phyloP scores from a whole-genome alignment of 2,888 invertebrate species.

The Autographa gamma region DNA sequence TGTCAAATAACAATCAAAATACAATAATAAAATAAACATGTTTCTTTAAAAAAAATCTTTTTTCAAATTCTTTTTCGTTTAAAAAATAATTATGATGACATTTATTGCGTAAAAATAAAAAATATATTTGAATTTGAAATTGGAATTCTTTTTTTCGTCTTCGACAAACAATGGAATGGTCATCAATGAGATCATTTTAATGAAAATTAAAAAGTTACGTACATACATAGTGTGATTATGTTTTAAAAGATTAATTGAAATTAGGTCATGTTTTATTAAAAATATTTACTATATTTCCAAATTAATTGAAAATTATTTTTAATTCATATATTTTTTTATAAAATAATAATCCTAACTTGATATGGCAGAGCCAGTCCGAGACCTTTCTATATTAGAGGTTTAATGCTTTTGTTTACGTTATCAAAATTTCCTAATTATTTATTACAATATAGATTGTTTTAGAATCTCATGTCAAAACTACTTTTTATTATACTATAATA shows the following conservation, averaged over 20 bases:
- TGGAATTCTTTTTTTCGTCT: slow-evolving; percentile 21
- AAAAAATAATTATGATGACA: slow-evolving; percentile 25
- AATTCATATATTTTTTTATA: slow-evolving; percentile 14
- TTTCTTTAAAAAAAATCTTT: slow-evolving; percentile 6
- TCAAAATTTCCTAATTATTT: slow-evolving; percentile 51
- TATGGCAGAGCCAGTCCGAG: slow-evolving; percentile 50
- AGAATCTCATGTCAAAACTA: slow-evolving; percentile 51
- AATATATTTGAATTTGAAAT: slow-evolving; percentile 11
- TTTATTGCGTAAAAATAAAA: slow-evolving; percentile 9
- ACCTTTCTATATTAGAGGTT: slow-evolving; percentile 36
- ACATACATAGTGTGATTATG: slow-evolving; percentile 49
- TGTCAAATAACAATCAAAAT: slow-evolving; percentile 9
- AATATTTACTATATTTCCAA: slow-evolving; percentile 38
- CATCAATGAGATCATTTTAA: slow-evolving; percentile 59
- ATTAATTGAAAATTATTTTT: slow-evolving; percentile 35
- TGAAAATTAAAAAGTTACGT: slow-evolving; percentile 39
- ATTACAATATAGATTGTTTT: slow-evolving; percentile 43
- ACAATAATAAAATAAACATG: background rate
- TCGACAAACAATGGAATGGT: slow-evolving; percentile 45
- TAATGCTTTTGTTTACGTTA: slow-evolving; percentile 45
- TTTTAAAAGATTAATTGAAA: slow-evolving; percentile 32
- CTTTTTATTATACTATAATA: slow-evolving; percentile 23
- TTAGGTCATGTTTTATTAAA: slow-evolving; percentile 51
- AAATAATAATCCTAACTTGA: slow-evolving; percentile 48
- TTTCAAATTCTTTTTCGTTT: background rate